Conservation (phyloP, 2,888 invertebrate genomes). For the Amblyjoppa fuscipennis region DNA sequence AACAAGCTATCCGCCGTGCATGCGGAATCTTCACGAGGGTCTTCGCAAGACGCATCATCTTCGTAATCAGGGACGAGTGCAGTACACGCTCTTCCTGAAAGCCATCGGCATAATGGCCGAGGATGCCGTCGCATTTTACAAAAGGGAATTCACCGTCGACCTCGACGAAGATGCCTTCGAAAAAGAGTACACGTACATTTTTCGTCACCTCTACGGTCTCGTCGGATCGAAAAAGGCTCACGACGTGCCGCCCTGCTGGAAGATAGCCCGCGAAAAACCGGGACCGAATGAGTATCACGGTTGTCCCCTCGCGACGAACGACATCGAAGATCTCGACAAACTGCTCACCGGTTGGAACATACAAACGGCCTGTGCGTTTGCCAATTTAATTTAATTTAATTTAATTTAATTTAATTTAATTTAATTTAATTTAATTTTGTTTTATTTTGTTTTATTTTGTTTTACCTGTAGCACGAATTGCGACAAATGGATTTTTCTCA, state of each 20-base stretch:
- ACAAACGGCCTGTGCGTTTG: constrained; percentile 86
- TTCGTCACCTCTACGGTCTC: constrained; percentile 98
- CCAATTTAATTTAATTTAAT: too few species aligned
- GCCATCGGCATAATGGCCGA: constrained; percentile 96
- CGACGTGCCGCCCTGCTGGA: constrained; percentile 95
- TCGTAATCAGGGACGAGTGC: constrained; percentile 94
- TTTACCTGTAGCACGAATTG: neutral
- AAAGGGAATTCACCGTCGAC: constrained; percentile 94
- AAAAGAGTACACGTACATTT: constrained; percentile 96
- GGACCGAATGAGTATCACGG: constrained; percentile 95
- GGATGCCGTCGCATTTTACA: constrained; percentile 95
- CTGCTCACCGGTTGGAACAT: constrained; percentile 90
- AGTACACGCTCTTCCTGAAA: constrained; percentile 97
- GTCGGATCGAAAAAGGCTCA: constrained; percentile 96
- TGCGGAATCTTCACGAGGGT: constrained; percentile 94
- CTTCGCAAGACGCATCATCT: constrained; percentile 94
- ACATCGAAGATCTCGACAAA: constrained; percentile 90
- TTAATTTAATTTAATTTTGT: neutral
- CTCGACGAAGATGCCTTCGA: constrained; percentile 95
- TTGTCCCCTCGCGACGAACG: constrained; percentile 96
- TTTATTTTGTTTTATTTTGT: constrained; percentile 6
- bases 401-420: too few species aligned
- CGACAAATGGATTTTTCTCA: neutral
- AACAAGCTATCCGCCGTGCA: constrained; percentile 97
- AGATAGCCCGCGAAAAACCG: constrained; percentile 92